Evolutionary conservation across 2,113 vertebrate genomes (phyloP), one percentile per base, ranked within the genome.

Genomic region (Misgurnus mizolepis): DNA sequence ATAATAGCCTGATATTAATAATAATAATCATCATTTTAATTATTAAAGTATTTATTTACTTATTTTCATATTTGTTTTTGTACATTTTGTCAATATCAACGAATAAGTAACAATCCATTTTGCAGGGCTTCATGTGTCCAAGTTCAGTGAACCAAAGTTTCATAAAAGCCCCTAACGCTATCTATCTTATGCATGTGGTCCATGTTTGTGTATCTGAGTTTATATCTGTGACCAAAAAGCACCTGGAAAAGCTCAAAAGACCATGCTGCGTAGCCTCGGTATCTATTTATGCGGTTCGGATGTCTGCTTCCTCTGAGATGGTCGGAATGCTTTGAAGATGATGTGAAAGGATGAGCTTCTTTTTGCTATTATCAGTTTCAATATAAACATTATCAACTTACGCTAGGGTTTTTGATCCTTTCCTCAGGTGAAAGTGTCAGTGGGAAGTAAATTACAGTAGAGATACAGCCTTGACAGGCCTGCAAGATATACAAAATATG

Each of bases 201-300:
- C 43, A n/a, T 41, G 4, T 80, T 66, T 76, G 50, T 12, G 40
- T 66, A 34, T 40, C 41, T 9, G 4, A 43, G 55, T 58, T 7
- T 8, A 3, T n/a, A 18, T 58, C 17, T 58, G 60, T 79, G 80
- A 76, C 78, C 66, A 78, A 40, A 18, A 47, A 22, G 34, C 64
- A 61, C n/a, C 66, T 65, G 61, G 70, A 55, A 69, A 84, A 67
- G 77, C 78, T 88, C 84, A 84, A 86, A 80, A 78, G 15, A 85
- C 74, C 53, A 49, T 83, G 67, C 49, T 60, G n/a, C 64, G 39
- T 8, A 18, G 45, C 72, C 7, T 12, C 15, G 67, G 74, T 75
- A 83, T 76, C 65, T 81, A 41, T 80, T 78, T 77, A 62, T 79
- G 70, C 40, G 80, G 72, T 14, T 9, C 18, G 79, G 47, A 68